phyloP scores from a whole-genome alignment of 64 coral and sea anemone genomes.

The Cladopsammia gracilis region DNA sequence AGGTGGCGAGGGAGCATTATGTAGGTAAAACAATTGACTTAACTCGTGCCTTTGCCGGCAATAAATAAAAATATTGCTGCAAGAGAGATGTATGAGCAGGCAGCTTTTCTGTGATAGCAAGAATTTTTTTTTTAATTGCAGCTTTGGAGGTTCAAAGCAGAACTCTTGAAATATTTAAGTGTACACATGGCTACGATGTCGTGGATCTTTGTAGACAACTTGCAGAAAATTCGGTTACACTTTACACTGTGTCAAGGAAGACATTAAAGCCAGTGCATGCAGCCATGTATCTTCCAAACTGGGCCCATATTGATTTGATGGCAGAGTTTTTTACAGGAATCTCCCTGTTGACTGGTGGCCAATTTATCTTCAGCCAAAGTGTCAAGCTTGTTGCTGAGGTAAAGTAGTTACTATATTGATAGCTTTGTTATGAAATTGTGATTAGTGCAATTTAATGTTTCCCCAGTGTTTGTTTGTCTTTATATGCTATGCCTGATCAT shows the following conservation, averaged over 20 bases:
- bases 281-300: not conserved
- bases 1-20: too few species aligned
- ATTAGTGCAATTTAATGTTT: too few species aligned
- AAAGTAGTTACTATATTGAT: not conserved
- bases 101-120: too few species aligned
- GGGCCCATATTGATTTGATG: not conserved
- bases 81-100: too few species aligned
- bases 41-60: too few species aligned
- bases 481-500: too few species aligned
- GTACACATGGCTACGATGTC: constrained; percentile 28
- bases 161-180: not conserved
- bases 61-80: too few species aligned
- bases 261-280: not conserved
- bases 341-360: constrained; percentile 11
- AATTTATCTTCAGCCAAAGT: not conserved
- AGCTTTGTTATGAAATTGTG: too few species aligned
- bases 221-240: constrained; percentile 6
- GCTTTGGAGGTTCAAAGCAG: not conserved
- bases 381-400: constrained; percentile 18
- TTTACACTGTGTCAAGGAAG: not conserved
- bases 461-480: too few species aligned
- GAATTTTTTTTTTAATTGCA: not conserved
- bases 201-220: constrained; percentile 6
- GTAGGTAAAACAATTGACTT: too few species aligned
- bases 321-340: constrained; percentile 35